Base-by-base conservation (phyloP, 1,140 invertebrate genomes). In the Archegozetes longisetosus region DNA sequence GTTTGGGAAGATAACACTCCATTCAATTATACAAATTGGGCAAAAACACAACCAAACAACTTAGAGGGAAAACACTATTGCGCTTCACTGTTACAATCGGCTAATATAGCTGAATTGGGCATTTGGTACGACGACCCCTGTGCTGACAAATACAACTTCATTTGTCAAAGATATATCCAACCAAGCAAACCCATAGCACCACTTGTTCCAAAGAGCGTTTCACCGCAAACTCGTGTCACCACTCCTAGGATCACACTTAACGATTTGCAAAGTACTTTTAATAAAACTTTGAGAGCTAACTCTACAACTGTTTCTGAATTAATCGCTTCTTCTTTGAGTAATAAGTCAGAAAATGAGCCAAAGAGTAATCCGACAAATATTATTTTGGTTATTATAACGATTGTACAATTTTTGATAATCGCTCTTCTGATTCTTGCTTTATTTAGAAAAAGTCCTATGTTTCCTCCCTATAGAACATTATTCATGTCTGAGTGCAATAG, bases 1-100 rank as follows among this genome's bases (percentile, higher is more conserved):
- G 20, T 22, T n/a, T 55, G 22, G 53, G 27, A 26, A 13, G 27
- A 26, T 22, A 26, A 73, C 67, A 26, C 17, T 13, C 9, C 73
- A 24, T 78, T 77, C 14, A n/a, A 52, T 28, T 52, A 25, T n/a
- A 52, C 4, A 9, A 52, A 52, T 28, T 52, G 50, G 50, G 50
- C 50, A 6, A 52, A 23, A 23, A 28, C 4, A 9, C 22, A 28
- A 25, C 50, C 50, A 52, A 52, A 52, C 23, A 52, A 52, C 20
- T 28, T 52, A 17, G 32, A 40, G 32, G 32, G 32, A 6, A 40
- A 40, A 40, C 32, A 40, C 32, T 40, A 40, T 17, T 40, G 32
- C 32, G 32, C 32, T 40, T 40, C 32, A 40, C 32, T 40, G 17
- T 17, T 40, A 9, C 32, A 40, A 17, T 40, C 32, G 17, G 6